Evolutionary conservation across 2,888 invertebrate species (phyloP).

Genomic region (Protophormia terraenovae): DNA sequence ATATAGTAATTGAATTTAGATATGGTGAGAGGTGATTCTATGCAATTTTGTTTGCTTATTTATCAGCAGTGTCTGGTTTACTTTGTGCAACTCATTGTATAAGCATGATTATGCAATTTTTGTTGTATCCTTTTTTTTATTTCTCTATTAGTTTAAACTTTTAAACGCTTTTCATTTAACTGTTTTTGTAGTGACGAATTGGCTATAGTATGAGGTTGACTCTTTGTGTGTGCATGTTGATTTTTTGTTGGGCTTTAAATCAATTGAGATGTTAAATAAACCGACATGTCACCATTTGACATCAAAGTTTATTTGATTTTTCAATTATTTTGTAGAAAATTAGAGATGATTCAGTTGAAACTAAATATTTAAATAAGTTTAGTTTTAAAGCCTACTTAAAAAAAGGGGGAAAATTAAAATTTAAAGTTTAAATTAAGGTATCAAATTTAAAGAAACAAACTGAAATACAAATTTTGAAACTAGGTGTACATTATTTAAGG

Average conservation of each 20-base stretch:
- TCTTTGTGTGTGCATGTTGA: not conserved
- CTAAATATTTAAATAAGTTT: not conserved
- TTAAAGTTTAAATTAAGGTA: too few species aligned
- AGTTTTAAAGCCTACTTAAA: not conserved
- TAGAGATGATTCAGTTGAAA: slow-evolving; percentile 34
- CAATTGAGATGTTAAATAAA: slow-evolving; percentile 69
- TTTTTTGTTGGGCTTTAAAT: slow-evolving; percentile 52
- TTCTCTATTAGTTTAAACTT: slow-evolving; percentile 11
- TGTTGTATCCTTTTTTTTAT: not conserved
- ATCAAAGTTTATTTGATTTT: slow-evolving; percentile 67
- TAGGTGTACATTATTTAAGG: too few species aligned
- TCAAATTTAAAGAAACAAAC: too few species aligned
- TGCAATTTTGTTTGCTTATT: slow-evolving; percentile 56
- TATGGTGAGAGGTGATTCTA: slow-evolving; percentile 29
- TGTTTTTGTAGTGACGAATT: slow-evolving; percentile 11
- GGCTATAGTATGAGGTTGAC: slow-evolving; percentile 15
- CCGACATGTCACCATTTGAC: slow-evolving; percentile 61
- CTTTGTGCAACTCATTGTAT: slow-evolving; percentile 68
- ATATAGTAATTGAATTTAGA: slow-evolving; percentile 60
- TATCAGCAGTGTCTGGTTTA: slow-evolving; percentile 44
- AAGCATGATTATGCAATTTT: slow-evolving; percentile 68
- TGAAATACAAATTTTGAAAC: too few species aligned
- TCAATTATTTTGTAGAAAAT: slow-evolving; percentile 63
- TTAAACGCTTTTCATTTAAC: slow-evolving; percentile 27
- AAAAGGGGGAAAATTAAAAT: not conserved